phyloP scores from a whole-genome alignment of 2,888 invertebrate species.

The Brenthis hecate region DNA sequence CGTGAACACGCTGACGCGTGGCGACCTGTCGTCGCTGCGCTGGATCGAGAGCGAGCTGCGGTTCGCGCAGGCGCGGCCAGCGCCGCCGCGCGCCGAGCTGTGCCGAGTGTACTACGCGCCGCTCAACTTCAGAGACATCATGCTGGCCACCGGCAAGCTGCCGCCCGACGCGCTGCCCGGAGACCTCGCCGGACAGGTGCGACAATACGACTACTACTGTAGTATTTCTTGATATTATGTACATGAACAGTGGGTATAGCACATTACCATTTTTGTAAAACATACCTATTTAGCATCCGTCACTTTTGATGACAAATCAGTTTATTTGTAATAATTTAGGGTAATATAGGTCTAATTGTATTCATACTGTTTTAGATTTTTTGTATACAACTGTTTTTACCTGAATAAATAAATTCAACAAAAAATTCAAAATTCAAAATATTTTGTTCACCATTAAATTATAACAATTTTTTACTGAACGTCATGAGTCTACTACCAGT shows the following conservation, averaged over 20 bases:
- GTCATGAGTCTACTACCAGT: no score
- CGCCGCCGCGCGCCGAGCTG: conserved; percentile 82
- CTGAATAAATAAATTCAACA: no score
- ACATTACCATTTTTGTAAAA: not conserved
- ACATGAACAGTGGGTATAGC: not conserved
- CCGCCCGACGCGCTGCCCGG: conserved; percentile 98
- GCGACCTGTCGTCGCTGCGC: conserved; percentile 96
- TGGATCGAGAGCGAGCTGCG: conserved; percentile 91
- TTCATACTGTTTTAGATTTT: no score
- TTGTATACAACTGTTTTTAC: no score
- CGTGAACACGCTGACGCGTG: conserved; percentile 95
- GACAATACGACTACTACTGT: not conserved
- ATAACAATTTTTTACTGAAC: no score
- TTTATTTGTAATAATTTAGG: no score
- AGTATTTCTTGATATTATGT: no score
- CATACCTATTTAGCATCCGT: no score
- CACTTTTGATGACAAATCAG: no score
- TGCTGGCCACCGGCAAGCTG: conserved; percentile 98
- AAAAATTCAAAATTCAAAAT: no score
- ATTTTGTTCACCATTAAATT: no score
- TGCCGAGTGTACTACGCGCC: conserved; percentile 96
- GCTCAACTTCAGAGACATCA: conserved; percentile 98
- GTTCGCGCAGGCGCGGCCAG: conserved; percentile 58
- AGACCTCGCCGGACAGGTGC: conserved; percentile 86
- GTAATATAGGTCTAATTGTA: no score